Percentiles rank a stretch among this genome's conserved stretches.
phyloP scores from a whole-genome alignment of 2,797 vertebrate genomes.

The Aselliscus stoliczkanus region DNA sequence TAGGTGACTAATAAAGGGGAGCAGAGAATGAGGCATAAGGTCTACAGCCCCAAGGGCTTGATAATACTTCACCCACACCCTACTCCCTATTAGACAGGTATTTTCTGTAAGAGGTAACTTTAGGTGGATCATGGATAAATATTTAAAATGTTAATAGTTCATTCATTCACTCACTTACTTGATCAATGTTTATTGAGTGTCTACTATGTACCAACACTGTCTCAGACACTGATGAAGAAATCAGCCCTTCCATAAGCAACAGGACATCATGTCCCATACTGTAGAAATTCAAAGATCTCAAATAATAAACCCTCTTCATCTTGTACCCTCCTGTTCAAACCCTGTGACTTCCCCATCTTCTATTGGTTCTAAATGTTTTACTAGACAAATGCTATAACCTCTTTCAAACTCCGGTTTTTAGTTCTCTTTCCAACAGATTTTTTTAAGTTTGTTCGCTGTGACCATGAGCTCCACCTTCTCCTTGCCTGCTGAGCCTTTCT shows the following conservation, averaged over 20 bases:
- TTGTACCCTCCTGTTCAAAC: neutral
- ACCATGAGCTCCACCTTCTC: neutral
- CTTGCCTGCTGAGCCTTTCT: neutral
- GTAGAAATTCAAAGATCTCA: neutral
- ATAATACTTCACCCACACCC: neutral
- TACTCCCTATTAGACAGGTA: neutral
- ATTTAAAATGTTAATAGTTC: neutral
- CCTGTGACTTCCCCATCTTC: neutral
- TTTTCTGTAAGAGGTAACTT: neutral
- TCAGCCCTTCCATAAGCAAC: neutral
- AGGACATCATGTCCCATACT: neutral
- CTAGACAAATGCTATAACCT: neutral
- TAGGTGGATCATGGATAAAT: neutral
- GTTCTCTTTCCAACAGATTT: neutral
- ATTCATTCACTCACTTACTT: neutral
- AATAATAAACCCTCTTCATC: neutral
- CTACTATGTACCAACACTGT: neutral
- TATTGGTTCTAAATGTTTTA: neutral
- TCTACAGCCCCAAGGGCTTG: neutral
- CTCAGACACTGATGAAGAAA: neutral
- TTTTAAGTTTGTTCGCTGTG: neutral
- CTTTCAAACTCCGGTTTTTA: neutral
- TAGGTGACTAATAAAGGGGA: neutral
- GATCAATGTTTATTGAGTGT: neutral
- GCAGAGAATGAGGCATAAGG: neutral